These are phyloP conservation scores for Tachuris rubrigastra DNA, from an alignment of 2,113 vertebrate genomes.

Conservation along the genomic window DNA sequence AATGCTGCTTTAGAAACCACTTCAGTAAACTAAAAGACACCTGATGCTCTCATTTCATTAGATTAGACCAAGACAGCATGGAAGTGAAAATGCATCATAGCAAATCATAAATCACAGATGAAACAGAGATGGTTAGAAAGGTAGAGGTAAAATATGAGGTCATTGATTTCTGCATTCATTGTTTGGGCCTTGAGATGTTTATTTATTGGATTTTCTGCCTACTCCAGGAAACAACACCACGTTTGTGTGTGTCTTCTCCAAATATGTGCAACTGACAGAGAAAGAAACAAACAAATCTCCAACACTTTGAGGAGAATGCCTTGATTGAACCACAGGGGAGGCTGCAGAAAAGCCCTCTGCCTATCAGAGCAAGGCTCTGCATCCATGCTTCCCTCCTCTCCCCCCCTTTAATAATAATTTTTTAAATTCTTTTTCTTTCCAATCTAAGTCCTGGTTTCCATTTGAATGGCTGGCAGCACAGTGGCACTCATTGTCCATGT, in stretches of 20 bases:
- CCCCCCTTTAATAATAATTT: rapidly evolving
- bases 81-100: neutral
- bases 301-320: neutral
- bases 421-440: neutral
- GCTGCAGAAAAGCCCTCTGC: neutral
- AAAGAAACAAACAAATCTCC: neutral
- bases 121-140: neutral
- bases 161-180: neutral
- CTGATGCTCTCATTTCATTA: neutral
- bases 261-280: neutral
- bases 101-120: neutral
- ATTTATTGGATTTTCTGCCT: neutral
- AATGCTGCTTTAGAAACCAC: neutral
- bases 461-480: neutral
- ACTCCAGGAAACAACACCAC: neutral
- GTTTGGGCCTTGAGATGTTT: neutral
- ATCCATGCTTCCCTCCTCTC: rapidly evolving
- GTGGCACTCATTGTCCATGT: neutral
- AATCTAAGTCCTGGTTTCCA: neutral
- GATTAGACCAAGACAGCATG: neutral
- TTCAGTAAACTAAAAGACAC: neutral
- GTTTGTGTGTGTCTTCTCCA: neutral
- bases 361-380: neutral
- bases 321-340: neutral
- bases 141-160: neutral